Percentiles rank a stretch among this genome's conserved stretches.
These are phyloP conservation scores for Gymnobelideus leadbeateri DNA, from an alignment of 2,113 vertebrate genomes.

Conservation along the genomic window DNA sequence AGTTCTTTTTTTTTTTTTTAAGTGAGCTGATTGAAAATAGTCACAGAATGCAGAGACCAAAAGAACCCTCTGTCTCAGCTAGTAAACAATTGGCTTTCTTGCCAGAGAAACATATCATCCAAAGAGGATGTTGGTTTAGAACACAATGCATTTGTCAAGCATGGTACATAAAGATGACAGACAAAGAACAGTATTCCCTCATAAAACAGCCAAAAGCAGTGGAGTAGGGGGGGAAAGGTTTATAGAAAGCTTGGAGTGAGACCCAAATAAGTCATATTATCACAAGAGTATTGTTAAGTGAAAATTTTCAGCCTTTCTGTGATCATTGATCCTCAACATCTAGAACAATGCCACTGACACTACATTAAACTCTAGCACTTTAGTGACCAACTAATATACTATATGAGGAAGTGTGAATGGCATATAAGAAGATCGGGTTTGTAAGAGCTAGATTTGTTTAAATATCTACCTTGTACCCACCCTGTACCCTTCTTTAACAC, in stretches of 20 bases:
- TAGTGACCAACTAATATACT: not conserved
- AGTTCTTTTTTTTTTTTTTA: not conserved
- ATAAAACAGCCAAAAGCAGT: not conserved
- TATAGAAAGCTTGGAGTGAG: not conserved
- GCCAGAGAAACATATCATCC: not conserved
- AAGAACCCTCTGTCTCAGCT: not conserved
- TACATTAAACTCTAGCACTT: not conserved
- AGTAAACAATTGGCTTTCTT: not conserved
- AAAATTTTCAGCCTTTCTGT: not conserved
- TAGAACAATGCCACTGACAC: not conserved
- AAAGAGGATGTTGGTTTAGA: not conserved
- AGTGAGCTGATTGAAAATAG: not conserved
- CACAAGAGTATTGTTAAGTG: not conserved
- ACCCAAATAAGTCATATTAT: not conserved
- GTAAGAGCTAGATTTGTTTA: not conserved
- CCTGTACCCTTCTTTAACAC: not conserved
- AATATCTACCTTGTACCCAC: not conserved
- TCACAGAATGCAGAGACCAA: not conserved
- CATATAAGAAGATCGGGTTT: not conserved
- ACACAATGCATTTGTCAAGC: not conserved
- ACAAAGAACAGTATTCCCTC: not conserved
- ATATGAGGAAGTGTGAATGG: not conserved
- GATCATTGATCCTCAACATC: not conserved
- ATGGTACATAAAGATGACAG: not conserved
- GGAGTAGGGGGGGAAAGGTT: not conserved